A percentile compares a stretch with the other conserved stretches of the same genome.
Evolutionary conservation across 1,140 invertebrate genomes (phyloP).

Genomic region (Drosophila cardini): DNA sequence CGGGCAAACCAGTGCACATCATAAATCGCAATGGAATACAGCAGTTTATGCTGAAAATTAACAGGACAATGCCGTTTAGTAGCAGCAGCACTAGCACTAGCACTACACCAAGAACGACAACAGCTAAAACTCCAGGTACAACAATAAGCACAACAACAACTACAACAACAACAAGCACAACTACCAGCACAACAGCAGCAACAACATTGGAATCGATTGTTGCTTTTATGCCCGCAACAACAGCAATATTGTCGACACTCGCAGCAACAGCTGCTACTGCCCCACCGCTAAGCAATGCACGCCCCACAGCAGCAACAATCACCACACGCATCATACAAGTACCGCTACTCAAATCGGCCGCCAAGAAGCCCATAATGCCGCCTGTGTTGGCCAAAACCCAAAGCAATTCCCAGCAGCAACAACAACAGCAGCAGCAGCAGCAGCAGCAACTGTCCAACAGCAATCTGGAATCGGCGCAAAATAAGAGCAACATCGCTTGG

Average conservation of each 20-base stretch:
- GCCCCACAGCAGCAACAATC: conserved; percentile 51
- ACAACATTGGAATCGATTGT: conserved; percentile 16
- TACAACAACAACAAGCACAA: not conserved
- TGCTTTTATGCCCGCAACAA: conserved; percentile 20
- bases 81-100: not conserved
- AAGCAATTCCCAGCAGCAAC: conserved; percentile 41
- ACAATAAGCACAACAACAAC: conserved; percentile 9
- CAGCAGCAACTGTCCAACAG: not conserved
- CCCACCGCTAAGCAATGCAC: conserved; percentile 38
- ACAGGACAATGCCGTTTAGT: conserved; percentile 53
- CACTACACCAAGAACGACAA: conserved; percentile 24
- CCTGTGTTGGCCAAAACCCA: conserved; percentile 78
- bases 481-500: conserved; percentile 71
- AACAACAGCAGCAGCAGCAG: conserved; percentile 19
- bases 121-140: conserved; percentile 26
- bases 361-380: conserved; percentile 82
- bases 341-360: conserved; percentile 73
- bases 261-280: conserved; percentile 18
- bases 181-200: conserved; percentile 5
- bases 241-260: conserved; percentile 26
- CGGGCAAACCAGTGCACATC: conserved; percentile 70
- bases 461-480: conserved; percentile 24
- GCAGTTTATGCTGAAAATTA: conserved; percentile 69
- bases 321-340: conserved; percentile 82
- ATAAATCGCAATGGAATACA: conserved; percentile 75